Conservation (phyloP, 2,888 invertebrate genomes). For the Ochropleura plecta region DNA sequence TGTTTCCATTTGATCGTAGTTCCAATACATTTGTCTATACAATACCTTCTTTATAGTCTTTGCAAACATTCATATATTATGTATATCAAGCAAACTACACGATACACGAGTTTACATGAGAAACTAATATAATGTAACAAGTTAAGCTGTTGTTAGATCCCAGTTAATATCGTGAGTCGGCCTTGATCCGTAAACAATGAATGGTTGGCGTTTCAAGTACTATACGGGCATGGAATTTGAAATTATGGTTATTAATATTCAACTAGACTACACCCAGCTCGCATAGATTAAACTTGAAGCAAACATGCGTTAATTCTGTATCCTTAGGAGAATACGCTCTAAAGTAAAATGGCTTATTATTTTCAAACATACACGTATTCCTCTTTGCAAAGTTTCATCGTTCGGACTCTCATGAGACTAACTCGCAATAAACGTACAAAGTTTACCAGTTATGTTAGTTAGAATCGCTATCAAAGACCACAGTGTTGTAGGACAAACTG, state of each 20-base stretch:
- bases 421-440: conserved; percentile 27
- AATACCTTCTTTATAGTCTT: conserved; percentile 44
- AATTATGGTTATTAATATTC: conserved; percentile 57
- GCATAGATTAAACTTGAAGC: conserved; percentile 39
- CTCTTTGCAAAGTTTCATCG: conserved; percentile 46
- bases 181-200: conserved; percentile 64
- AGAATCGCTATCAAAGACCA: conserved; percentile 35
- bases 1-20: conserved; percentile 37
- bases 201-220: conserved; percentile 50
- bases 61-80: conserved; percentile 10
- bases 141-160: conserved; percentile 47
- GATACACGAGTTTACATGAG: conserved; percentile 24
- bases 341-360: conserved; percentile 40
- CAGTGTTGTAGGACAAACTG: conserved; percentile 33
- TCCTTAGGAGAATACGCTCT: conserved; percentile 29
- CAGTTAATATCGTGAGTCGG: conserved; percentile 50
- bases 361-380: conserved; percentile 36
- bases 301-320: conserved; percentile 48
- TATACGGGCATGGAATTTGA: conserved; percentile 56
- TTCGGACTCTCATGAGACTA: conserved; percentile 42
- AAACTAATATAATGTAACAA: conserved; percentile 48
- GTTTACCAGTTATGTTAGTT: conserved; percentile 30
- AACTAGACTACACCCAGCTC: conserved; percentile 48
- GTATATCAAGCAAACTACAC: conserved; percentile 19
- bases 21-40: conserved; percentile 30